Conservation (phyloP, 2,888 invertebrate genomes). For the Pardosa pseudoannulata region DNA sequence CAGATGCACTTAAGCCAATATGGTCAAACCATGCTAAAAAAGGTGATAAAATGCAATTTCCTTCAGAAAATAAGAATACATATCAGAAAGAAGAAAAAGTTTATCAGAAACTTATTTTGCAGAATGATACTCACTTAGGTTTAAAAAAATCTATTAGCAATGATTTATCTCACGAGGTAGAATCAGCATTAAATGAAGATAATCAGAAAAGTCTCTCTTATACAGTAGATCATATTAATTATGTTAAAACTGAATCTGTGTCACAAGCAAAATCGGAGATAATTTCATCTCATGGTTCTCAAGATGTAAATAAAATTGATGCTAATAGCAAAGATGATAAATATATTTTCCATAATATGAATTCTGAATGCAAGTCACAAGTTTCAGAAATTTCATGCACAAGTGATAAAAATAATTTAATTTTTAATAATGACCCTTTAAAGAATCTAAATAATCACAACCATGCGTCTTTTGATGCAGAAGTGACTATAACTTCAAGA, state of each 20-base stretch:
- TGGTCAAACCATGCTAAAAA: constrained; percentile 16
- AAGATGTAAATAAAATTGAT: background rate
- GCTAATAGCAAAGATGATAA: background rate
- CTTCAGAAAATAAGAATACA: constrained; percentile 35
- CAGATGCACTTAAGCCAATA: constrained; percentile 15
- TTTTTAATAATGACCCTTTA: background rate
- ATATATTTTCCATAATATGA: background rate
- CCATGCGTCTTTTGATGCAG: constrained; percentile 9
- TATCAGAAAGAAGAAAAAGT: constrained; percentile 21
- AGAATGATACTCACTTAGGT: constrained; percentile 11
- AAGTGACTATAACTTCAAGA: background rate
- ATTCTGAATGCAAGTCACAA: background rate
- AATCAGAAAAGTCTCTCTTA: background rate
- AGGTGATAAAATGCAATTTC: background rate
- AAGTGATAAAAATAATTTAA: background rate
- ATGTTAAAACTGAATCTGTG: background rate
- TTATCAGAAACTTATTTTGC: background rate
- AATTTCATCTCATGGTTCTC: background rate
- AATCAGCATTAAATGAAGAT: background rate
- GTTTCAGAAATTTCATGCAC: background rate
- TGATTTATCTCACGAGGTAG: background rate
- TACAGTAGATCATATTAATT: background rate
- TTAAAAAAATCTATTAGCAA: background rate
- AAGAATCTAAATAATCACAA: background rate
- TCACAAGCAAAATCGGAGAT: constrained; percentile 3